Conservation (phyloP, 1,140 invertebrate genomes). For the Araneus ventricosus region DNA sequence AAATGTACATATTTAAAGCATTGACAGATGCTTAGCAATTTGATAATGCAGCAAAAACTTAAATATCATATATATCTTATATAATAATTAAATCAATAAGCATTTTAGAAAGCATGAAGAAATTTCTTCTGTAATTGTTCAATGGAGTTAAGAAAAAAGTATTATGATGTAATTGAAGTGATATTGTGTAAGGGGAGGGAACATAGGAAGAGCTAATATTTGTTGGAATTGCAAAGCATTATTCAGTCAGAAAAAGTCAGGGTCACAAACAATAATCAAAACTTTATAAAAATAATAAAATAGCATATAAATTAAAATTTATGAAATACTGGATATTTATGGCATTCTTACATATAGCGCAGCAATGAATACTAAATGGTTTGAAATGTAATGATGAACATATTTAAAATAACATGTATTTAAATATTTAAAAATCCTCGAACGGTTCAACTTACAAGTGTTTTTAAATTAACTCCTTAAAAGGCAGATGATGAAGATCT, state of each 20-base stretch:
- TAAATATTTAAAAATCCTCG: not conserved
- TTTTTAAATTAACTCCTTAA: too few species aligned
- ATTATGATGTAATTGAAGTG: too few species aligned
- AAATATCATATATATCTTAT: not conserved
- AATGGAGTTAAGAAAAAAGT: not conserved
- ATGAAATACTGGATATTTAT: slow-evolving; percentile 14
- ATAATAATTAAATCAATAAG: not conserved
- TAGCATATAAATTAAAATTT: not conserved
- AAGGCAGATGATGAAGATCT: too few species aligned
- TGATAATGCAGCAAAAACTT: not conserved
- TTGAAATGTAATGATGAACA: not conserved
- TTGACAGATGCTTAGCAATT: not conserved
- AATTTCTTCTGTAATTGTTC: not conserved
- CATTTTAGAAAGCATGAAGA: not conserved
- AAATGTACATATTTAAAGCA: slow-evolving; percentile 59
- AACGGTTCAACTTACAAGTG: too few species aligned
- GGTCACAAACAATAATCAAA: not conserved
- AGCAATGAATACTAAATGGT: slow-evolving; percentile 4
- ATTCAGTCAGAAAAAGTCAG: not conserved
- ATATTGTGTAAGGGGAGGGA: too few species aligned
- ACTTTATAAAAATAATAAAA: not conserved
- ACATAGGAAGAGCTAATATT: too few species aligned
- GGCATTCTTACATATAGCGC: not conserved
- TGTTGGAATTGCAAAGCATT: too few species aligned
- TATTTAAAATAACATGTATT: not conserved